Base-by-base conservation (phyloP, 1,140 invertebrate genomes). In the Melipona quadrifasciata region DNA sequence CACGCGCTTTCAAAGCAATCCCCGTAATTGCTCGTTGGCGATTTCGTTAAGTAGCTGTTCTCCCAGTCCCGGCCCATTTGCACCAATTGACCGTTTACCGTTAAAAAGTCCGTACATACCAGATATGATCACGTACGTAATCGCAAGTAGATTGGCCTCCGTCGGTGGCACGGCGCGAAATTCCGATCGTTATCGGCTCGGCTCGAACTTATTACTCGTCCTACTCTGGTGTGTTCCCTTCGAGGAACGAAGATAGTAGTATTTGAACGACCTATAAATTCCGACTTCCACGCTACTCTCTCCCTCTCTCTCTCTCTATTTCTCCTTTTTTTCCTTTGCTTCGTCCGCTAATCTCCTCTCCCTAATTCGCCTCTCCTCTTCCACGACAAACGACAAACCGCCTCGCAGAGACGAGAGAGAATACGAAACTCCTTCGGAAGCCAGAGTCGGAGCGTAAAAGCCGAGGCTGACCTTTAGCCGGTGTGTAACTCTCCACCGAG, bases 381-480 rank as follows among this genome's bases (percentile, higher is more conserved):
- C n/a, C 17, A 21, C 47, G n/a, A 53, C 31, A 8, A 53, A 55
- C n/a, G 8, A 47, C 1, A 21, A 2, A 58, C 21, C 21, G 19
- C 19, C 19, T 19, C 34, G 21, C 10, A 12, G 17, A 12, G 61
- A 31, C 12, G 83, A 31, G n/a, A 24, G 31, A 39, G 39, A 10
- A 47, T 47, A 47, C 8, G 39, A 47, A 47, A 51, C 67, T 87
- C 27, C 73, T 65, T 82, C 87, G 87, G 88, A 82, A 89, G 87
- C 88, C 55, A 77, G 47, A 68, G 68, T 65, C 58, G 53, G 10
- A 61, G 39, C 55, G 73, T 85, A 76, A 89, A 89, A 79, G 78
- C 58, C 39, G 39, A 47, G 74, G 47, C 76, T 83, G 89, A 91
- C 88, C 89, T 89, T 88, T 86, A 68, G 80, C 71, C 55, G 61